Base-by-base conservation (phyloP, 2,797 vertebrate species). In the Linurgus olivaceus region DNA sequence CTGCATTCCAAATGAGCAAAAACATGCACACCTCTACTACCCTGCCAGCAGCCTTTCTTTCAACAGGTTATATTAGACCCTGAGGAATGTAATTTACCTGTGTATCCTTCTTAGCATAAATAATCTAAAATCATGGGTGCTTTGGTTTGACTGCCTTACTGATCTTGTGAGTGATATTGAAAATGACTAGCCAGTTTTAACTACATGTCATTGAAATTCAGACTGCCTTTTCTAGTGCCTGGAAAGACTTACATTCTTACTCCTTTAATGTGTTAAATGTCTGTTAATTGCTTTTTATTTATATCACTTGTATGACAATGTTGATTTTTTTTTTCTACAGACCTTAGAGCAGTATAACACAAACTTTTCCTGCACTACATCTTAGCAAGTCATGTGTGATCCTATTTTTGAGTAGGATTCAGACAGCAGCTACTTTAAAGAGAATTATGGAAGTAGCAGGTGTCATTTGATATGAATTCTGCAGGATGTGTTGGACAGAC, bases 131-230 rank as follows among this genome's bases (percentile, higher is more conserved):
- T 68, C 25, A 66, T 63, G 85, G 92, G 89, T 96, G 94, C 89
- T 94, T 80, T 83, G 81, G 68, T 85, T 83, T 77, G 61, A 66
- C 75, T 96, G 94, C 94, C 95, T 96, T 96, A 93, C 40, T 73
- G 63, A 84, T 91, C 62, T 86, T 65, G 6, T 70, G 58, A 85
- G 80, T 24, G 63, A 68, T 77, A 44, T 0, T 55, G 84, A 71
- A 92, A 92, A 73, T 31, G 61, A 72, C 45, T 59, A 61, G 52
- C 37, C 51, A 67, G 45, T 85, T 75, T 68, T 59, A 91, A 54
- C 40, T 77, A 48, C 9, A 2, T 54, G 84, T 65, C 58, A 40
- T 52, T 90, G 66, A 76, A 84, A 81, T 66, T 94, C 71, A 79
- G 61, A 62, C 35, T 67, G 77, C 83, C 70, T 89, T 88, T 82